A percentile compares a stretch with the other conserved stretches of the same genome.
Conservation (phyloP, 2,888 invertebrate genomes). For the Thumatha senex region DNA sequence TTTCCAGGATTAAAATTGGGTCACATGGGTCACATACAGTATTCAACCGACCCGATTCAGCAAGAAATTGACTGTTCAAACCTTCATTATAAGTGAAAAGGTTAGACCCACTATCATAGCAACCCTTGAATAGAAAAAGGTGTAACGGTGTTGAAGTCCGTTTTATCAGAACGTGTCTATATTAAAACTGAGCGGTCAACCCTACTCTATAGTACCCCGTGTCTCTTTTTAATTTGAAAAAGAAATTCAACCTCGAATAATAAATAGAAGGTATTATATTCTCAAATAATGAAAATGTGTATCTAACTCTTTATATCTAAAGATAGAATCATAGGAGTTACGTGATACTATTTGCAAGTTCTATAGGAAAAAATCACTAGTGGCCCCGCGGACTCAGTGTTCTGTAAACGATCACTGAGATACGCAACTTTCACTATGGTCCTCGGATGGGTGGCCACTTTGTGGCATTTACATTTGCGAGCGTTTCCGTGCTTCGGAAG, state of each 20-base stretch:
- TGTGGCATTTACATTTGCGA: no score
- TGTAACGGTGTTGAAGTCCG: conserved; percentile 24
- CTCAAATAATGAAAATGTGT: no score
- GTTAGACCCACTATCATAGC: conserved; percentile 9
- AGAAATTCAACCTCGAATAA: conserved; percentile 54
- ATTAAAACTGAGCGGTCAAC: conserved; percentile 21
- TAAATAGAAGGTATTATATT: no score
- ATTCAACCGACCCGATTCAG: conserved; percentile 1
- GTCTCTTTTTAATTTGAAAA: conserved; percentile 62
- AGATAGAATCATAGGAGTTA: no score
- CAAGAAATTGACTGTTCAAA: neutral
- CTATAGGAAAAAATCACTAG: no score
- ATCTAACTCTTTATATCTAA: no score
- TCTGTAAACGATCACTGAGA: no score
- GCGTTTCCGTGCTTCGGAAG: no score
- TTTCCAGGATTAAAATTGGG: conserved; percentile 3
- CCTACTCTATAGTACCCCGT: conserved; percentile 50
- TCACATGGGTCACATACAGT: neutral
- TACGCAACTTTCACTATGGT: no score
- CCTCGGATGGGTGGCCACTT: no score
- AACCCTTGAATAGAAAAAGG: conserved; percentile 21
- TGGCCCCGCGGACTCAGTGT: no score
- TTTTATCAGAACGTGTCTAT: conserved; percentile 34
- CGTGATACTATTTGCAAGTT: no score
- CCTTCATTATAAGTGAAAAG: conserved; percentile 12